Evolutionary conservation across 2,113 vertebrate species (phyloP), one percentile per base, ranked within the genome.

Genomic region (Eptesicus fuscus): DNA sequence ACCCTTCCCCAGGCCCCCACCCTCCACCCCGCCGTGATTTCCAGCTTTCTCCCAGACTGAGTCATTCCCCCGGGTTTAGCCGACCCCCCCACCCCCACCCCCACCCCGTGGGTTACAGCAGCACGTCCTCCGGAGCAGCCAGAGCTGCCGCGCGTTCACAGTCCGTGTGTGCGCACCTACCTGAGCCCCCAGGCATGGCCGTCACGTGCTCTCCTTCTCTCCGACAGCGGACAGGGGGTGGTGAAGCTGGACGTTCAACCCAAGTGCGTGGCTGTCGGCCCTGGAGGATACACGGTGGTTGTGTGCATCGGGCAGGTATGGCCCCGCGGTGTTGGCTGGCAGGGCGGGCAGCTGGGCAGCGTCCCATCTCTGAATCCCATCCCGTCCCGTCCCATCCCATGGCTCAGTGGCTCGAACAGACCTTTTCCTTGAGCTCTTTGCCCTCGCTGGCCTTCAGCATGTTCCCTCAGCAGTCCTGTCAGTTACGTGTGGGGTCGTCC

Each of bases 201-300:
- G 14, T 93, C 5, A 70, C 0, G 0, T 3, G 22, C 32, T 90
- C 22, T 2, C 42, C 28, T 18, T 71, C 59, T 56, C 91, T 67
- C 93, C 78, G 91, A 25, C 96, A 99, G 99, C 94, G 98, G 99
- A 37, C 98, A 99, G 97, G 99, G 99, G 92, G 94, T 99, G 83
- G 97, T 99, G 93, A 99, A 99, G 97, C 99, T 99, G 99, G 99
- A 99, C 51, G 94, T 98, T 44, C 99, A 99, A 76, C 99, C 99
- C 2, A 99, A 99, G 98, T 98, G 98, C 83, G 97, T 99, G 47
- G 98, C 99, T 0, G 98, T 98, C 5, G 99, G 99, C 69, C 93
- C 98, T 22, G 98, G 99, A 87, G 99, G 99, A 1, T 98, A 99
- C 30, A 96, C 99, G 0, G 97, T 99, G 95, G 98, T 99, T 18